A percentile compares a stretch with the other conserved stretches of the same genome.
Conservation (phyloP, 1,140 invertebrate genomes). For the Nasonia giraulti region DNA sequence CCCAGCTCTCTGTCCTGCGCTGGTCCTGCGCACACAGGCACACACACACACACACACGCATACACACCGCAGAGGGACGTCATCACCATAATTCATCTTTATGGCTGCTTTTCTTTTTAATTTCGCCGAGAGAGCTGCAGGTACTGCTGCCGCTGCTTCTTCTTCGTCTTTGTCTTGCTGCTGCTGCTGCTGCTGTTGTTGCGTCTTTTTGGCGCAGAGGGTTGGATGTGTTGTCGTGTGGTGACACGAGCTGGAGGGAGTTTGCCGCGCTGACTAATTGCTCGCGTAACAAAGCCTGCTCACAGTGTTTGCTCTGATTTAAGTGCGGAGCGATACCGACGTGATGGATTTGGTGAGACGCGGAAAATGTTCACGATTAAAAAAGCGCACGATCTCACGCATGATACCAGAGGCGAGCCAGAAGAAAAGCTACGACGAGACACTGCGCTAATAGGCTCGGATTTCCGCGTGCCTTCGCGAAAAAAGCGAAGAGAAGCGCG, state of each 20-base stretch:
- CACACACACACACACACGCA: not conserved
- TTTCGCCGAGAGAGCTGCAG: constrained; percentile 22
- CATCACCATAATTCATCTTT: constrained; percentile 58
- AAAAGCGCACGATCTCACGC: not conserved
- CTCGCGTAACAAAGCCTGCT: constrained; percentile 37
- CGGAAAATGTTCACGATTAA: not conserved
- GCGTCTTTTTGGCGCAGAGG: not conserved
- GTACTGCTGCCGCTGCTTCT: not conserved
- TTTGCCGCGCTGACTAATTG: constrained; percentile 37
- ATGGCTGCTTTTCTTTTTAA: constrained; percentile 54
- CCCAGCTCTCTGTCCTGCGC: constrained; percentile 1
- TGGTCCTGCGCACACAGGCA: not conserved
- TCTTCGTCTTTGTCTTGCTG: constrained; percentile 17
- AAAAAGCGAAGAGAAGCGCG: constrained; percentile 8
- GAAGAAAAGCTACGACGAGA: not conserved
- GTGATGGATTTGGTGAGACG: not conserved
- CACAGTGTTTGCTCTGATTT: not conserved
- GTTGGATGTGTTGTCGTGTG: constrained; percentile 24
- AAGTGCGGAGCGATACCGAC: not conserved
- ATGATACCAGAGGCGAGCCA: not conserved
- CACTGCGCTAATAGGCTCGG: constrained; percentile 1
- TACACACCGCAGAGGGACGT: constrained; percentile 46
- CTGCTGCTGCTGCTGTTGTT: not conserved
- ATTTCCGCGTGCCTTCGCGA: constrained; percentile 27
- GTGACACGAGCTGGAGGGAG: constrained; percentile 41